Evolutionary conservation across 2,888 invertebrate species (phyloP).

Genomic region (Gandaritis pyraliata): DNA sequence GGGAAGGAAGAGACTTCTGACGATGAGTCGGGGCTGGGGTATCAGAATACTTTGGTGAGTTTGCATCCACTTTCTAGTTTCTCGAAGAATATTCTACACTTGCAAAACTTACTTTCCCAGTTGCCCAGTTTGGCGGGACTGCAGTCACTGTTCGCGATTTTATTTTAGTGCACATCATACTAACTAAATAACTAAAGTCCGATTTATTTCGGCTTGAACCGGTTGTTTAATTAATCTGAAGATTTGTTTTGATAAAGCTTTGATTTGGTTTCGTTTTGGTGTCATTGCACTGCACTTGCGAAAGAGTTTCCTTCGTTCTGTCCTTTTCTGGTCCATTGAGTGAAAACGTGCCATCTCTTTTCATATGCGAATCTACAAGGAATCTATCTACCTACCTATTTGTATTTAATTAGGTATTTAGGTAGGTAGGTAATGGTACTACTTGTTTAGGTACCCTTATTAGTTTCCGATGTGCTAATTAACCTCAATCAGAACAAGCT

Average conservation of each 20-base stretch:
- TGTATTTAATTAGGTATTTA: neutral
- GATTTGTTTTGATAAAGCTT: constrained; percentile 11
- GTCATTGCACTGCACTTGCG: constrained; percentile 31
- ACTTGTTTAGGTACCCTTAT: neutral
- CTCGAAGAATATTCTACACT: constrained; percentile 51
- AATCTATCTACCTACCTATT: neutral
- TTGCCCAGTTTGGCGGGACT: neutral
- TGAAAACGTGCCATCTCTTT: constrained; percentile 19
- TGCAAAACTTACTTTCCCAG: constrained; percentile 22
- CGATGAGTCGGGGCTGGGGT: constrained; percentile 87
- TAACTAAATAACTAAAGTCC: neutral
- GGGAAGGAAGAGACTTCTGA: constrained; percentile 78
- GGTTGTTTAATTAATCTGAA: neutral
- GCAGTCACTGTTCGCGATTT: too few relatives aligned
- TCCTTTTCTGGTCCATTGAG: constrained; percentile 21
- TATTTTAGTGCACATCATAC: neutral
- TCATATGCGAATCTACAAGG: neutral
- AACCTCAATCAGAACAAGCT: constrained; percentile 9
- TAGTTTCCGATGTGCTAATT: constrained; percentile 8
- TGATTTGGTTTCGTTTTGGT: constrained; percentile 15
- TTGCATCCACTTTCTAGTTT: constrained; percentile 66
- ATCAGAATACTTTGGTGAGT: constrained; percentile 89
- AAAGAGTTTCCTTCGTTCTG: constrained; percentile 17
- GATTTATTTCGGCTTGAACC: neutral
- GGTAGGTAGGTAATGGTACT: too few relatives aligned